Percentiles rank a stretch among this genome's conserved stretches.
These are phyloP conservation scores for Chaitophorus viminalis DNA, from an alignment of 2,888 invertebrate genomes.

Conservation along the genomic window DNA sequence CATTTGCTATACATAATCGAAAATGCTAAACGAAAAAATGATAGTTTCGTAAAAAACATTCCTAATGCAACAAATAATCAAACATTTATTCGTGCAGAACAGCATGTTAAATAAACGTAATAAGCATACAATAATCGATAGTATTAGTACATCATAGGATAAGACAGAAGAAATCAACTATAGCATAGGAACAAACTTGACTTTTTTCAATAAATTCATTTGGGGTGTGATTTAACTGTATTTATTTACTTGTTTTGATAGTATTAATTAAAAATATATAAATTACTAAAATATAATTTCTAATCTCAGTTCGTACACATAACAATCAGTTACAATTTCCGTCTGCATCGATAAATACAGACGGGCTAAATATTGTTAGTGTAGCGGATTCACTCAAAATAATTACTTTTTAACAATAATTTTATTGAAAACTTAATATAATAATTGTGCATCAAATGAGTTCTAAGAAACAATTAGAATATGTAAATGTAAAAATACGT, in stretches of 20 bases:
- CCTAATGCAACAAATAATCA: background rate
- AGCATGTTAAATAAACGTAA: background rate
- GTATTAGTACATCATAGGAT: background rate
- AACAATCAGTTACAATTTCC: slow-evolving; percentile 34
- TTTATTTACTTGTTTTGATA: background rate
- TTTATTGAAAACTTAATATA: background rate
- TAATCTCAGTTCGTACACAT: background rate
- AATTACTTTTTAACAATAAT: background rate
- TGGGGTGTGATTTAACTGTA: background rate
- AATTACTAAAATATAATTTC: background rate
- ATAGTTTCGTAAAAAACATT: background rate
- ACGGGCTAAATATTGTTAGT: slow-evolving; percentile 45
- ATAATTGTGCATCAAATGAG: background rate
- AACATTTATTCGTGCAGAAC: background rate
- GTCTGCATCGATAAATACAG: slow-evolving; percentile 1
- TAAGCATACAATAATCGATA: too few species aligned
- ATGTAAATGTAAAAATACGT: background rate
- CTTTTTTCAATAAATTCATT: background rate
- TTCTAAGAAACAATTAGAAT: background rate
- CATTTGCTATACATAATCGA: too few species aligned
- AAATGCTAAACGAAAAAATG: too few species aligned
- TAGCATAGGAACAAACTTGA: background rate
- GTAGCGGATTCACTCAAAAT: slow-evolving; percentile 4
- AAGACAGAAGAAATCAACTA: background rate
- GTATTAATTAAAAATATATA: too few species aligned